Evolutionary conservation across 2,888 invertebrate genomes (phyloP).

Genomic region (Amaurobius ferox): DNA sequence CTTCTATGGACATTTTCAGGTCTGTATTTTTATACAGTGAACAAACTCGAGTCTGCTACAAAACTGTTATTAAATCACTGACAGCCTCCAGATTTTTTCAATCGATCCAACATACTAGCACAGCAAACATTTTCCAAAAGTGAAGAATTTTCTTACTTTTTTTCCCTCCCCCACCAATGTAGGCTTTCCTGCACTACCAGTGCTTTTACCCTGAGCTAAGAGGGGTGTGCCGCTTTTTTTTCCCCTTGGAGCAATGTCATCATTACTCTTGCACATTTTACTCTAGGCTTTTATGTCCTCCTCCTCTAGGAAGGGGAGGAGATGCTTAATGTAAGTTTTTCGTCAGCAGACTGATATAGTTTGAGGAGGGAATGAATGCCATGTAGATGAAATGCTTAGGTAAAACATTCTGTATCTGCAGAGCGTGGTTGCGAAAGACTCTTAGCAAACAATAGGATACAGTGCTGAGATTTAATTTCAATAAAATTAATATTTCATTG

Average conservation of each 20-base stretch:
- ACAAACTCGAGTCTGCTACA: no score
- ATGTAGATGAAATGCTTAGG: no score
- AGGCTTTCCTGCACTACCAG: not conserved
- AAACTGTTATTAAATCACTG: no score
- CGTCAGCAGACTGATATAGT: not conserved
- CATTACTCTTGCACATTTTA: constrained; percentile 1
- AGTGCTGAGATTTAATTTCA: no score
- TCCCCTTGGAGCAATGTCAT: not conserved
- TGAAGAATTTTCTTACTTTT: not conserved
- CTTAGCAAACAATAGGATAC: no score
- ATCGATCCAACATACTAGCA: not conserved
- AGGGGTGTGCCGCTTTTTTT: not conserved
- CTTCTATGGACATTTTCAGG: no score
- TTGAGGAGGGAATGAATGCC: not conserved
- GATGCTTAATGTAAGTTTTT: not conserved
- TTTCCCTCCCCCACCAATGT: not conserved
- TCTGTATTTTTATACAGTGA: no score
- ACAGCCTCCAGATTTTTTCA: not conserved
- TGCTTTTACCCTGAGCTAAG: not conserved
- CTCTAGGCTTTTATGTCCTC: not conserved
- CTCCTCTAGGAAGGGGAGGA: not conserved
- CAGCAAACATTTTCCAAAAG: not conserved
- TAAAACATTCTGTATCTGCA: no score
- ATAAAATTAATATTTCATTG: no score
- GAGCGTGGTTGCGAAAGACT: no score